A percentile compares a stretch with the other conserved stretches of the same genome.
phyloP scores from a whole-genome alignment of 1,140 invertebrate genomes.

The Bombus impatiens region DNA sequence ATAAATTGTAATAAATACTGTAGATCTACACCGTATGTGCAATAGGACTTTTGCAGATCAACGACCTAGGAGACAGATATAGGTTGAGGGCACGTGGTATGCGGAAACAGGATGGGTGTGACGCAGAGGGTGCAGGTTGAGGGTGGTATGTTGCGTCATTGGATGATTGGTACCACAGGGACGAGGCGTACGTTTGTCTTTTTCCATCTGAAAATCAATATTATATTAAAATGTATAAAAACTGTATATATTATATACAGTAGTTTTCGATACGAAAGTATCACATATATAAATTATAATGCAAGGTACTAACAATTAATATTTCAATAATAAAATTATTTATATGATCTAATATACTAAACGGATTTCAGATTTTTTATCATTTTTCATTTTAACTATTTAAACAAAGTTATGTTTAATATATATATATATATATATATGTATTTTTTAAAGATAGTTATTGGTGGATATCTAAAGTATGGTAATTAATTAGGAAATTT shows the following conservation, averaged over 20 bases:
- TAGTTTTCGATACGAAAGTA: neutral
- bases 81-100: conserved; percentile 60
- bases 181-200: conserved; percentile 6
- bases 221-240: neutral
- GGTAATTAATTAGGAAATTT: neutral
- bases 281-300: neutral
- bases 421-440: neutral
- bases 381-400: neutral
- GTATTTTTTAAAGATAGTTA: neutral
- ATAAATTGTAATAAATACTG: neutral
- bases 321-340: neutral
- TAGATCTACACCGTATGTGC: neutral
- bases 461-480: no score
- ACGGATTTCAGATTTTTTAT: neutral
- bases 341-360: neutral
- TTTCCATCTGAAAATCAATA: neutral
- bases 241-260: neutral
- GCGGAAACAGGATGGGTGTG: conserved; percentile 67
- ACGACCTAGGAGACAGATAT: conserved; percentile 67
- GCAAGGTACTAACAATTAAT: neutral
- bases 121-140: conserved; percentile 64
- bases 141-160: conserved; percentile 69
- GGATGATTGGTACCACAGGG: conserved; percentile 52
- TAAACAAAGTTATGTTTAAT: neutral
- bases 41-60: conserved; percentile 45